Evolutionary conservation across 2,797 vertebrate genomes (phyloP).

Genomic region (Merluccius polli): DNA sequence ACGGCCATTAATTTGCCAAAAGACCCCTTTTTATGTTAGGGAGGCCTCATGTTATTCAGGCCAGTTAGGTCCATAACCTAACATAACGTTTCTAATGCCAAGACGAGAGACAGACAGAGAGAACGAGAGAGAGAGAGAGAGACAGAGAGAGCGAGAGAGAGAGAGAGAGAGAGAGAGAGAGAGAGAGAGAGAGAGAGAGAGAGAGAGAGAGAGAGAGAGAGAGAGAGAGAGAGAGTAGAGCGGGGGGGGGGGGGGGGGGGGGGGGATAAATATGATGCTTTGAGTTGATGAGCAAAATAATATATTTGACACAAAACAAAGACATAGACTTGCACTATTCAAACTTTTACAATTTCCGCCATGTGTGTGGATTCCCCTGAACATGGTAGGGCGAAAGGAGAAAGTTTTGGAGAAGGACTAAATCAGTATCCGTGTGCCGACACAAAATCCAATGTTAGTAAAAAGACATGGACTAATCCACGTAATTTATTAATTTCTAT

Average conservation of each 20-base stretch:
- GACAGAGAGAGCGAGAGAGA: neutral
- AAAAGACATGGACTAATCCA: constrained; percentile 74
- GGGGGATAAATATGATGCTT: neutral
- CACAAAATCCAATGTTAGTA: constrained; percentile 56
- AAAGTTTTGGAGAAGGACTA: neutral
- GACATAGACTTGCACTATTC: neutral
- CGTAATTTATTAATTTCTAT: constrained; percentile 72
- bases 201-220: neutral
- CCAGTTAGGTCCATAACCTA: neutral
- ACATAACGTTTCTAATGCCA: neutral
- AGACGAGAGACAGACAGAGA: neutral
- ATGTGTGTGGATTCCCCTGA: neutral
- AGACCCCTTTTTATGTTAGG: neutral
- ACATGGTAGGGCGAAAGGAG: neutral
- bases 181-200: neutral
- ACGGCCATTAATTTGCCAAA: neutral
- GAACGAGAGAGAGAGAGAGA: neutral
- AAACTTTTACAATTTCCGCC: neutral
- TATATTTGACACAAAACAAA: neutral
- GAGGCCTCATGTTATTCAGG: neutral
- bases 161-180: neutral
- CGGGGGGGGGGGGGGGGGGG: neutral
- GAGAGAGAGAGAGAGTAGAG: neutral
- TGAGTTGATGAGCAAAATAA: neutral
- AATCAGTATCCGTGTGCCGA: constrained; percentile 56